Evolutionary conservation across 2,113 vertebrate species (phyloP).

Genomic region (Lampris incognitus): DNA sequence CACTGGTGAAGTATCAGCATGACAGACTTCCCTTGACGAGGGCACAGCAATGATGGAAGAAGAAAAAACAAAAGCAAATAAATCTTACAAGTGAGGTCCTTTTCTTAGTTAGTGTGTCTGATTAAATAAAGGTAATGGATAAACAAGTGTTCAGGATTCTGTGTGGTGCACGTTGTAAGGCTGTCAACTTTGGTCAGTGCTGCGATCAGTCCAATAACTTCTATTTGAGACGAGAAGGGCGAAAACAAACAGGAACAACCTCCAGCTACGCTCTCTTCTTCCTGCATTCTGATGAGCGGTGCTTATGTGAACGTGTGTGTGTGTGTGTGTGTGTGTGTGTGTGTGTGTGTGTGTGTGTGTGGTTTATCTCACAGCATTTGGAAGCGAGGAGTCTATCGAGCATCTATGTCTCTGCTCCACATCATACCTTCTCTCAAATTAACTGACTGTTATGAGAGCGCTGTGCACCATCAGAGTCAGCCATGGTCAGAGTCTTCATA

Average conservation of each 20-base stretch:
- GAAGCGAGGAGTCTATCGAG: too few relatives aligned
- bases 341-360: too few relatives aligned
- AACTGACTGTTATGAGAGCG: background rate
- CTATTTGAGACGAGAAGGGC: too few relatives aligned
- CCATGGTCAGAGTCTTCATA: background rate
- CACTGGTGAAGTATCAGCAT: slow-evolving; percentile 19
- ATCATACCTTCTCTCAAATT: background rate
- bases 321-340: background rate
- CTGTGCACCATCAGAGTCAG: background rate
- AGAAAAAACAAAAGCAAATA: too few relatives aligned
- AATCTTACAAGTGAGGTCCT: too few relatives aligned
- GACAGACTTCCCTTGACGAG: background rate
- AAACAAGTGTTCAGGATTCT: background rate
- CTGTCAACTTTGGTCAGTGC: too few relatives aligned
- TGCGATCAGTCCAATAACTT: too few relatives aligned
- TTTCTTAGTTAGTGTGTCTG: background rate
- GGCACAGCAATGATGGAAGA: too few relatives aligned
- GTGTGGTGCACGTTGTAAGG: too few relatives aligned
- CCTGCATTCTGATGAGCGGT: background rate
- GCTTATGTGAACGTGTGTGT: slow-evolving; percentile 4
- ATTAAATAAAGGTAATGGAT: background rate
- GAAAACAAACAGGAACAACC: too few relatives aligned
- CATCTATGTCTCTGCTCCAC: background rate
- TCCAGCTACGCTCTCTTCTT: too few relatives aligned
- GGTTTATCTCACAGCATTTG: too few relatives aligned